Evolutionary conservation across 2,113 vertebrate genomes (phyloP).

Genomic region (Accipiter virgatus): DNA sequence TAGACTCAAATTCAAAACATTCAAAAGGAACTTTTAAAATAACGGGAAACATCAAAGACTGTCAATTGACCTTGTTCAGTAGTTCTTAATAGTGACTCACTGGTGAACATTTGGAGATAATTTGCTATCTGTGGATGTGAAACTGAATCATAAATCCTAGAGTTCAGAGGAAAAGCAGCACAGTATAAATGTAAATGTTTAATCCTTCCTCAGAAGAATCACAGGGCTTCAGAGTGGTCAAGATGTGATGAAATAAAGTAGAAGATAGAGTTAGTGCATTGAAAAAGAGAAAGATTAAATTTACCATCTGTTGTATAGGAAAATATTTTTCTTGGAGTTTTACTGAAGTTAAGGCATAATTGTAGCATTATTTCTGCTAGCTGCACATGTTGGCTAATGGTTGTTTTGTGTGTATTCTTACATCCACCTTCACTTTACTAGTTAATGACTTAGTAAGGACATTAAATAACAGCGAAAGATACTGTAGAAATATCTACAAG

Average conservation of each 20-base stretch:
- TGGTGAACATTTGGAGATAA: constrained; percentile 78
- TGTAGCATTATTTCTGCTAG: not conserved
- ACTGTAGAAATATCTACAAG: not conserved
- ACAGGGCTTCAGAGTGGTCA: constrained; percentile 24
- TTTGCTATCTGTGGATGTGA: constrained; percentile 73
- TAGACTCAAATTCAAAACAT: constrained; percentile 65
- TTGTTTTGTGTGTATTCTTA: not conserved
- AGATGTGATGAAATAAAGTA: constrained; percentile 41
- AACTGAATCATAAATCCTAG: constrained; percentile 73
- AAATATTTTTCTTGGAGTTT: not conserved
- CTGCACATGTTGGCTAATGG: not conserved
- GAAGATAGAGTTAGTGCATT: not conserved
- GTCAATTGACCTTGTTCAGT: constrained; percentile 67
- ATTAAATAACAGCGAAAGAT: not conserved
- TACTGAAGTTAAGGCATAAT: not conserved
- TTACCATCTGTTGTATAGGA: not conserved
- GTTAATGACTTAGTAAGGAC: not conserved
- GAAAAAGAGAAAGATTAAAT: constrained; percentile 39
- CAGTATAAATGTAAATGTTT: constrained; percentile 60
- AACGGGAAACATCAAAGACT: constrained; percentile 58
- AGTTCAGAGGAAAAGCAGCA: constrained; percentile 61
- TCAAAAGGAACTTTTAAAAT: constrained; percentile 64
- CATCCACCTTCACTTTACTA: not conserved
- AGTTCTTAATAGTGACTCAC: constrained; percentile 65
- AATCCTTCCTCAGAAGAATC: constrained; percentile 54